Evolutionary conservation across 2,797 vertebrate genomes (phyloP), one percentile per base, ranked within the genome.

Genomic region (Eremophila alpestris): DNA sequence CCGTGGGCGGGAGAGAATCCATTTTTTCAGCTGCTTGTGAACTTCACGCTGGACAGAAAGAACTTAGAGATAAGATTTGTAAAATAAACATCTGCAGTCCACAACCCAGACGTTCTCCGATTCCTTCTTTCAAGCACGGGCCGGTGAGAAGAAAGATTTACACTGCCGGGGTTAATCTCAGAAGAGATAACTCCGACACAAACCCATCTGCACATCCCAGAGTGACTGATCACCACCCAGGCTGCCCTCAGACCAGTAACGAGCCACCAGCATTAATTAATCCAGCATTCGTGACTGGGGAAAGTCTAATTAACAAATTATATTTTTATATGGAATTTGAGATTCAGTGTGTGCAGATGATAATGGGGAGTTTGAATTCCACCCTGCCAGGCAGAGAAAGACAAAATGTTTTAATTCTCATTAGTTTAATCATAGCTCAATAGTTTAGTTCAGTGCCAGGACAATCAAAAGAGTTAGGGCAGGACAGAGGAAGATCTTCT

Each of bases 251-350:
- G 71, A 77, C 0, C 1, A 83, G 56, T 11, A 87, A 87, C 13
- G 59, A 96, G 64, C 81, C 1, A 0, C 60, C 60, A 91, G 34
- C 36, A 36, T 36, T 36, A 63, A 56, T 67, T 67, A 92, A 80
- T 79, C 68, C 74, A 67, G 49, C 46, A 34, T 29, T 77, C 4
- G 1, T 85, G 94, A 83, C 2, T 8, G 9, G 71, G 55, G 60
- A 55, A 65, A 79, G 81, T 64, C 60, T 67, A 91, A 93, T 89
- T 80, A 93, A 87, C 19, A 85, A 87, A 80, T 85, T 52, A 51
- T 18, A n/a, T 32, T 84, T 94, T 93, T 64, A 77, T 49, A 80
- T 4, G 59, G 73, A 89, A 91, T 92, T 83, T 70, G 71, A 11
- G 56, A 84, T 92, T 89, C 91, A 54, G 32, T 18, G 46, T 29